These are phyloP conservation scores for Blastobasis lacticolella DNA, from an alignment of 2,888 invertebrate genomes.

Conservation along the genomic window DNA sequence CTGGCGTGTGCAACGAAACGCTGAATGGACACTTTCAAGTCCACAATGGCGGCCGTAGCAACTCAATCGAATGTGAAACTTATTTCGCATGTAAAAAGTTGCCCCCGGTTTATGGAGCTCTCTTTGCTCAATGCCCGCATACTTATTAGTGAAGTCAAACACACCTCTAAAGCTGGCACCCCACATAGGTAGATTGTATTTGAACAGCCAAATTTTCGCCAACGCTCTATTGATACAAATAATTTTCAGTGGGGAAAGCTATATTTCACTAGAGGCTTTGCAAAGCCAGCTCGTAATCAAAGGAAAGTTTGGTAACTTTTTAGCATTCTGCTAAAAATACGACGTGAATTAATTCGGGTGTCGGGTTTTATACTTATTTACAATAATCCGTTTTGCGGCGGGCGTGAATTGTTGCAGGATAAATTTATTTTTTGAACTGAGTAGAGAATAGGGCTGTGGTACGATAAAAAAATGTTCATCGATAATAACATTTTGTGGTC, in stretches of 20 bases:
- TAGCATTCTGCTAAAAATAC: constrained; percentile 61
- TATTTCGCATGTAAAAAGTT: constrained; percentile 38
- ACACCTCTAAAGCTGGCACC: constrained; percentile 60
- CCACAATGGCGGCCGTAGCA: constrained; percentile 11
- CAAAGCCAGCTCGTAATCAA: constrained; percentile 33
- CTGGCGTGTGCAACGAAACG: constrained; percentile 11
- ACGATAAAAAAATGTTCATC: constrained; percentile 15
- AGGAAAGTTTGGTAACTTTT: constrained; percentile 62
- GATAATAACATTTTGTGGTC: constrained; percentile 6
- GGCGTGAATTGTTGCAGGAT: constrained; percentile 58
- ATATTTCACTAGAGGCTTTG: constrained; percentile 56
- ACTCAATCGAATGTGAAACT: constrained; percentile 24
- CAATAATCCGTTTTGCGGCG: constrained; percentile 68
- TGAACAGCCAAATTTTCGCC: constrained; percentile 50
- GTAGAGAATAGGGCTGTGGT: constrained; percentile 32
- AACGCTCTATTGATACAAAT: constrained; percentile 70
- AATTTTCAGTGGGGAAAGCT: constrained; percentile 45
- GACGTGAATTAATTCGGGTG: constrained; percentile 61
- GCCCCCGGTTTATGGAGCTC: constrained; percentile 27
- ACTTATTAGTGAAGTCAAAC: constrained; percentile 69
- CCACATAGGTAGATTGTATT: constrained; percentile 37
- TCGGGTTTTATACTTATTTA: constrained; percentile 67
- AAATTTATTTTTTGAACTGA: constrained; percentile 55
- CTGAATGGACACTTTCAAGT: constrained; percentile 21
- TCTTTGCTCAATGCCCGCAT: constrained; percentile 38